Conservation (phyloP, 2,113 vertebrate genomes). For the Gymnogyps californianus region DNA sequence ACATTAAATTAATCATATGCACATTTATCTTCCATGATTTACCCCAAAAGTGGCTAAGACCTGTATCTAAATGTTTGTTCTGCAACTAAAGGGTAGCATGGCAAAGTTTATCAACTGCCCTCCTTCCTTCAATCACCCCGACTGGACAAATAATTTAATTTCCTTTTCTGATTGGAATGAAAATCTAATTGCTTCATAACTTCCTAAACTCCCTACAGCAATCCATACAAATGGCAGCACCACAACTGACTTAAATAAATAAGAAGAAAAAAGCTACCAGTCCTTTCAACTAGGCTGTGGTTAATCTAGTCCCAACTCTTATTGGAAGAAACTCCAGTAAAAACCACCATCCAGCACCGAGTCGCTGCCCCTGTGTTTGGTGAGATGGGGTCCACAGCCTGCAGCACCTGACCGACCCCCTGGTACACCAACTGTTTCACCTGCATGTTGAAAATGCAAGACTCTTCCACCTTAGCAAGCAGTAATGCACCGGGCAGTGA, state of each 20-base stretch:
- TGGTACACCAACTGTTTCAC: neutral
- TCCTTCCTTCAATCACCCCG: neutral
- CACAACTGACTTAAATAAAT: neutral
- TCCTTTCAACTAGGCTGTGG: neutral
- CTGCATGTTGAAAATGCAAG: neutral
- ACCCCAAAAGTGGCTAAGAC: neutral
- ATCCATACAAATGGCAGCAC: neutral
- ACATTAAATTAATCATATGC: neutral
- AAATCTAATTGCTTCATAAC: neutral
- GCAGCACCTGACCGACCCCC: neutral
- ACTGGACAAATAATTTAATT: neutral
- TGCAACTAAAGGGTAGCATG: neutral
- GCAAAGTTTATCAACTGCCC: neutral
- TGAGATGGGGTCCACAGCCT: neutral
- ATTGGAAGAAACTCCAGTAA: neutral
- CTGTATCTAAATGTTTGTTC: neutral
- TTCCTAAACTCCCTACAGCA: neutral
- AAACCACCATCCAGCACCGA: accelerated
- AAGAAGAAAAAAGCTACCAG: neutral
- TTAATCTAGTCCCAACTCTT: neutral
- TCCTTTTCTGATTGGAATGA: neutral
- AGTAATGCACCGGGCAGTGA: neutral
- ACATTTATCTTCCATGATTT: neutral
- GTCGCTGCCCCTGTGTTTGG: neutral
- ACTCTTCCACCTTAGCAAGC: neutral